Percentiles rank a stretch among this genome's conserved stretches.
phyloP scores from a whole-genome alignment of 2,888 invertebrate species.

The Hirtodrosophila trivittata region DNA sequence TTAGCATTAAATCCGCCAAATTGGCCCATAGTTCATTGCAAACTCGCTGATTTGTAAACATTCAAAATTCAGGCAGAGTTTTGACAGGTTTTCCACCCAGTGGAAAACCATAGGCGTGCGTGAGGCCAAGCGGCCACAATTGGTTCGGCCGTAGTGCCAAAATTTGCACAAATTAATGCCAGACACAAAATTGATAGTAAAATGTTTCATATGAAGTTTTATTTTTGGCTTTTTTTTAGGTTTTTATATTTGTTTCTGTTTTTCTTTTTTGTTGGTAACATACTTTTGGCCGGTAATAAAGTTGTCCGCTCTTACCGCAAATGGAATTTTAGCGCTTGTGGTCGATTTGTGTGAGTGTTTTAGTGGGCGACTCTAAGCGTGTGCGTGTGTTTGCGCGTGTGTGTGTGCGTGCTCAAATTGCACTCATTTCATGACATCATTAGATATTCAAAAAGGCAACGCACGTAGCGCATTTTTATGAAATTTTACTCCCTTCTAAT shows the following conservation, averaged over 20 bases:
- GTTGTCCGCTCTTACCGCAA: conserved; percentile 64
- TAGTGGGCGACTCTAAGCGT: conserved; percentile 13
- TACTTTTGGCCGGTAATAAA: conserved; percentile 66
- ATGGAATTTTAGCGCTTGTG: conserved; percentile 72
- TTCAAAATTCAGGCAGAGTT: conserved; percentile 40
- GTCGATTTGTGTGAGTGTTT: conserved; percentile 50
- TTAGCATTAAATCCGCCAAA: no score
- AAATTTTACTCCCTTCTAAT: conserved; percentile 76
- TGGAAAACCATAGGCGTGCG: conserved; percentile 41
- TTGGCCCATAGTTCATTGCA: conserved; percentile 29
- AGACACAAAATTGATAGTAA: conserved; percentile 62
- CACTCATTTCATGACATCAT: conserved; percentile 65
- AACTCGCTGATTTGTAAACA: conserved; percentile 36
- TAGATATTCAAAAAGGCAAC: conserved; percentile 75
- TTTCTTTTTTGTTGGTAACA: conserved; percentile 23
- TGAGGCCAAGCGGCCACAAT: conserved; percentile 59
- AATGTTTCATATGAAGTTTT: conserved; percentile 44
- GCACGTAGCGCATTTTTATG: conserved; percentile 73
- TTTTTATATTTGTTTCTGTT: conserved; percentile 5
- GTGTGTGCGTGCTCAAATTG: conserved; percentile 63
- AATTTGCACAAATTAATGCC: conserved; percentile 70
- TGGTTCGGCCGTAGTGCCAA: conserved; percentile 58
- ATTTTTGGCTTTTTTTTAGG: conserved; percentile 15
- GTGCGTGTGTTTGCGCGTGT: conserved; percentile 15
- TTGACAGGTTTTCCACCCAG: conserved; percentile 54